phyloP scores from a whole-genome alignment of 1,140 invertebrate species.

The Sitobion miscanthi region DNA sequence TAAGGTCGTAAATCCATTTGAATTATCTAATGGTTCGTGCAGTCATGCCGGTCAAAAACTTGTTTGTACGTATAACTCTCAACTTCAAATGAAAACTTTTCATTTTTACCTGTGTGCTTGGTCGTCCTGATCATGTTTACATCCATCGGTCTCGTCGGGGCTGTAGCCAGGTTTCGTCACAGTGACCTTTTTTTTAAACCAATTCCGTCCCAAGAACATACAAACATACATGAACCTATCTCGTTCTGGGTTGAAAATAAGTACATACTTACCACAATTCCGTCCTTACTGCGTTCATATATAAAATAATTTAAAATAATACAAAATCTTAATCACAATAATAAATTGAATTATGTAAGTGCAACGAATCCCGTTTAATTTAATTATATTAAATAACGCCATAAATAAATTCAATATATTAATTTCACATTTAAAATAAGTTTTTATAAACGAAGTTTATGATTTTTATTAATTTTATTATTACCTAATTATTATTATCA shows the following conservation, averaged over 20 bases:
- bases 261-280: background rate
- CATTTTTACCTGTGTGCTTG: background rate
- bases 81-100: background rate
- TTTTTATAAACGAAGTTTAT: no score
- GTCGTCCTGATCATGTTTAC: background rate
- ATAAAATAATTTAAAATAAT: background rate
- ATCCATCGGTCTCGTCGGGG: background rate
- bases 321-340: background rate
- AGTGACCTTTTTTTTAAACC: background rate
- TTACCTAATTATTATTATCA: no score
- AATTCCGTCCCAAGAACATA: background rate
- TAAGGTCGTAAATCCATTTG: background rate
- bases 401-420: background rate
- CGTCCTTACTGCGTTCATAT: background rate
- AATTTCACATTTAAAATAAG: no score
- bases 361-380: no score
- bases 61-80: background rate
- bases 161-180: background rate
- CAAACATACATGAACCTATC: background rate
- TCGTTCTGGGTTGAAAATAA: background rate
- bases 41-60: background rate
- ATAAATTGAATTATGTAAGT: background rate
- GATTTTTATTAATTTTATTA: no score
- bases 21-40: background rate
- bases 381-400: background rate